Evolutionary conservation across 2,797 vertebrate species (phyloP), one percentile per base, ranked within the genome.

Genomic region (Arvicola amphibius): DNA sequence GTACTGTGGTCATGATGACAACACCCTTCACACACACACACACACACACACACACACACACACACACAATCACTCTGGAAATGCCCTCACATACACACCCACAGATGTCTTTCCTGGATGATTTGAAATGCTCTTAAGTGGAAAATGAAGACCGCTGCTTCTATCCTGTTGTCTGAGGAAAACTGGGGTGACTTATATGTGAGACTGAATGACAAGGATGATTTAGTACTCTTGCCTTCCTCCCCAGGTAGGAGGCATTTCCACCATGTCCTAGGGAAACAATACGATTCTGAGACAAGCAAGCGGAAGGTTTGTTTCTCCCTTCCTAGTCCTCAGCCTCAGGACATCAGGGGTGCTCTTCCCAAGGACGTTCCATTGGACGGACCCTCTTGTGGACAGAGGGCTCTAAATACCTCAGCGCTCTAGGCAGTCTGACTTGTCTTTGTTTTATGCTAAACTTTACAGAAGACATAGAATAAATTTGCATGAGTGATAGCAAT

Each of bases 361-460:
- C 23, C 40, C 17, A 46, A 11, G 56, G 10, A 40, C 23, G 6
- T 51, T 9, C 84, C 87, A 16, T 43, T 56, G 73, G 51, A 59
- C 19, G 0, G 17, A 11, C n/a, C 53, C 73, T 88, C n/a, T 25
- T 46, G 3, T 27, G 27, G 56, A n/a, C 12, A 12, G 37, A 37
- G 25, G 32, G 13, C 27, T 56, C 1, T 71, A 89, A 23, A 43
- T 3, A 4, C 77, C 59, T 40, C 76, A 80, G 67, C 11, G 40
- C 10, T 73, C 32, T 21, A 40, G 71, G 59, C 27, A 56, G 0
- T 83, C 63, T 17, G 71, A 65, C 51, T 59, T 77, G 79, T 80
- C 48, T 85, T 91, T 89, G 23, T 94, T 88, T 92, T 92, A 2
- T 32, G 10, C 43, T 80, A 81, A 67, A 81, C 27, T 34, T 95